Base-by-base conservation (phyloP, 2,113 vertebrate species). In the Tetrax tetrax region DNA sequence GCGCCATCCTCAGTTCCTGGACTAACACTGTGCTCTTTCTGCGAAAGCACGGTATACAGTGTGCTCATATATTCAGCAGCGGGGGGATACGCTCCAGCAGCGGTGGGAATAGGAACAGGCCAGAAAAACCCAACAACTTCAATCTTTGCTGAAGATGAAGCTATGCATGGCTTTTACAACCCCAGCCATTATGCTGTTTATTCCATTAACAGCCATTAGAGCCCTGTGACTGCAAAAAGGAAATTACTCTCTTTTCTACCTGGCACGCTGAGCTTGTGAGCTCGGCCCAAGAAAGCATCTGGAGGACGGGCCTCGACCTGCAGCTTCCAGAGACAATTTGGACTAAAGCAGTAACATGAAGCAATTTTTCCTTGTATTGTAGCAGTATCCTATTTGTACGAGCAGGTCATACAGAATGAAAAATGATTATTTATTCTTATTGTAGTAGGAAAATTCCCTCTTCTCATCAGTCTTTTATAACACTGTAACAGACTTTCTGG, bases 401-500 rank as follows among this genome's bases (percentile, higher is more conserved):
- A 90, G 69, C 35, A 53, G 43, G 60, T 66, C 56, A 77, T 91
- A 71, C 16, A 23, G 89, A 81, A 82, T 87, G 91, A 95, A 91
- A 92, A 87, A 91, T 81, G 64, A 93, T 70, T 51, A 92, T 94
- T 92, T 87, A 87, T 51, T 84, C 87, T 91, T 72, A 82, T 97
- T 89, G 95, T 38, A 87, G 80, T 60, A 54, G 87, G 65, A 95
- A 95, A 93, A 97, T 75, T 95, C 89, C 77, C 69, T 84, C 56
- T 47, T 87, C 80, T 96, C 95, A 92, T 95, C 87, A 90, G 87
- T 95, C 84, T 96, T 94, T 72, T 60, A 24, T 87, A 94, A 79
- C 61, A 60, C 43, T 37, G 17, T 53, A 75, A 61, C 61, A 89
- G 81, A 89, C 48, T 80, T 96, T 70, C 86, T 51, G 29, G 64